phyloP scores from a whole-genome alignment of 2,113 vertebrate genomes.

The Isichthys henryi region DNA sequence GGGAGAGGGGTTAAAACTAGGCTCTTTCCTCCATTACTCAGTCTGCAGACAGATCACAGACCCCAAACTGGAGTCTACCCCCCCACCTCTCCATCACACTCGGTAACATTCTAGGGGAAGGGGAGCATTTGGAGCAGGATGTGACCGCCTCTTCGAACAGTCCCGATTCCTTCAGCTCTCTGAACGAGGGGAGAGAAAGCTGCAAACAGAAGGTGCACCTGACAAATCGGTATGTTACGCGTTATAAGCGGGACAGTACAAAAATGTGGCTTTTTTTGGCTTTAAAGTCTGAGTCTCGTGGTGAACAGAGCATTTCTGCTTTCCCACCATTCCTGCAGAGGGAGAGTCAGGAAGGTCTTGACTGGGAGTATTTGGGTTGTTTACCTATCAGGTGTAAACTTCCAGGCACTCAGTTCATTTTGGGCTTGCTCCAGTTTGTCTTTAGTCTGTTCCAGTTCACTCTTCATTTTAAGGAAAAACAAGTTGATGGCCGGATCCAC shows the following conservation, averaged over 20 bases:
- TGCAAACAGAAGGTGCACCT: conserved; percentile 98
- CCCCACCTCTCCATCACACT: conserved; percentile 84
- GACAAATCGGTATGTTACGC: conserved; percentile 90
- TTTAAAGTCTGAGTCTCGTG: conserved; percentile 97
- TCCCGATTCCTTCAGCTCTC: conserved; percentile 90
- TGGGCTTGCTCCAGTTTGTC: conserved; percentile 99
- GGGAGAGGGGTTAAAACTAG: conserved; percentile 73
- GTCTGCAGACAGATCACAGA: conserved; percentile 77
- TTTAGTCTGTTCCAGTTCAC: conserved; percentile 99
- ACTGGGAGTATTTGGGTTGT: conserved; percentile 97
- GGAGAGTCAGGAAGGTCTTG: conserved; percentile 98
- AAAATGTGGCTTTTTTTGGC: conserved; percentile 74
- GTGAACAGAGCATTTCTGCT: conserved; percentile 93
- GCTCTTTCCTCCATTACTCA: conserved; percentile 75
- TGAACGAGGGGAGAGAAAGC: conserved; percentile 86
- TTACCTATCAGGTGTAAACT: conserved; percentile 99
- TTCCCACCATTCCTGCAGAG: conserved; percentile 96
- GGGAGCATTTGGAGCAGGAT: conserved; percentile 69
- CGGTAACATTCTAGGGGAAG: conserved; percentile 73
- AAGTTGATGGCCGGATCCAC: conserved; percentile 99
- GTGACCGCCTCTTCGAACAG: conserved; percentile 95
- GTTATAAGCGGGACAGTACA: conserved; percentile 81
- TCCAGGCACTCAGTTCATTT: conserved; percentile 99
- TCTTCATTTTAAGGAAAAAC: conserved; percentile 99
- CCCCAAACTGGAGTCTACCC: conserved; percentile 76